Percentiles rank a stretch among this genome's conserved stretches.
Evolutionary conservation across 2,797 vertebrate species (phyloP).

Genomic region (Aphelocoma californica): DNA sequence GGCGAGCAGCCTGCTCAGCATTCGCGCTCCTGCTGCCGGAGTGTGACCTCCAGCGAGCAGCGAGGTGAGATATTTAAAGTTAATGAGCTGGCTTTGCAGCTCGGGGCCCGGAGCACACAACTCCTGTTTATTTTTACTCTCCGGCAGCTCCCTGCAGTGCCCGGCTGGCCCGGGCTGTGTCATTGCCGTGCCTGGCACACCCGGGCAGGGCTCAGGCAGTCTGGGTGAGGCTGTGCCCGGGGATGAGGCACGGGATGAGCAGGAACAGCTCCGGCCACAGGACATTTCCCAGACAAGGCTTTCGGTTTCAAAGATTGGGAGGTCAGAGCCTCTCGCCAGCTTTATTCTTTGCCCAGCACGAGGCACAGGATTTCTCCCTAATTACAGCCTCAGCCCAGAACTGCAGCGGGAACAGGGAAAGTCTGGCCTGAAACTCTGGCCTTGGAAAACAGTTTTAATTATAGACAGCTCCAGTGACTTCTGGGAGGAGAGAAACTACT

Average conservation of each 20-base stretch:
- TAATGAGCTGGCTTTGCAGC: slow-evolving; percentile 46
- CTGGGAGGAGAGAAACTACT: neutral
- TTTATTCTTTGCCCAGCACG: neutral
- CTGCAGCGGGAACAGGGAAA: fast-evolving
- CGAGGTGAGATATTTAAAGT: slow-evolving; percentile 57
- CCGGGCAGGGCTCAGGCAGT: neutral
- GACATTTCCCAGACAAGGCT: neutral
- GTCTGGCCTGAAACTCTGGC: neutral
- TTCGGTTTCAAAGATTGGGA: neutral
- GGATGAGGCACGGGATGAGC: neutral
- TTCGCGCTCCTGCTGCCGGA: neutral
- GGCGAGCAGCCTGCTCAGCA: neutral
- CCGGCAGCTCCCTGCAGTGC: slow-evolving; percentile 25
- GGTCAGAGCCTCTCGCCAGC: neutral
- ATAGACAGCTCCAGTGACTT: neutral
- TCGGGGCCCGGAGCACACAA: neutral
- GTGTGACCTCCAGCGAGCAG: slow-evolving; percentile 28
- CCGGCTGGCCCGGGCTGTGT: neutral
- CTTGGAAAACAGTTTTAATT: neutral
- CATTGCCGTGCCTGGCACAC: neutral
- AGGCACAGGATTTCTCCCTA: neutral
- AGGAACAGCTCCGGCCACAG: neutral
- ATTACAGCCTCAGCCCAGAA: neutral
- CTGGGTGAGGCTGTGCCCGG: neutral
- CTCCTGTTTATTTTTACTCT: slow-evolving; percentile 48